These are phyloP conservation scores for Clarias laeviceps DNA, from an alignment of 2,797 vertebrate species.

Conservation along the genomic window DNA sequence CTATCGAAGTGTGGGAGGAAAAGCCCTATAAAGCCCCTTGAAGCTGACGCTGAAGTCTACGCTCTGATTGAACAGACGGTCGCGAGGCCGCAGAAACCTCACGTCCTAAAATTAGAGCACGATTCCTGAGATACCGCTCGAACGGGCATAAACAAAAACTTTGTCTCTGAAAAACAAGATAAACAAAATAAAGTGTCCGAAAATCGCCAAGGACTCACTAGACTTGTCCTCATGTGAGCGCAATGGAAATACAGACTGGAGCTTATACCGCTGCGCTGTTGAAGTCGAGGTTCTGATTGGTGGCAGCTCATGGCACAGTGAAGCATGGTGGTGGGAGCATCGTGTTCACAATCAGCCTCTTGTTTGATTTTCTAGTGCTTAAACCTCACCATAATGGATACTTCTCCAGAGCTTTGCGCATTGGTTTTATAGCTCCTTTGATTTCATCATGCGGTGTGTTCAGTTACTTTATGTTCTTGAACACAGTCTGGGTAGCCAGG, in stretches of 20 bases:
- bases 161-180: conserved; percentile 16
- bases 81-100: neutral
- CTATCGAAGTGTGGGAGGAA: conserved; percentile 55
- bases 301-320: neutral
- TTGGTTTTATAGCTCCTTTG: neutral
- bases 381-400: no score
- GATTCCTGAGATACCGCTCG: conserved; percentile 15
- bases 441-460: neutral
- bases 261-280: neutral
- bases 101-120: conserved; percentile 4
- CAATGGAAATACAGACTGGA: neutral
- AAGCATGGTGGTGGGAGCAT: neutral
- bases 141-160: conserved; percentile 9
- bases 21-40: conserved; percentile 28
- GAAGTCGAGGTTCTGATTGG: neutral
- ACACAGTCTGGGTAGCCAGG: neutral
- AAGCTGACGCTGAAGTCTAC: conserved; percentile 37
- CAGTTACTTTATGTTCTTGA: neutral
- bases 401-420: neutral
- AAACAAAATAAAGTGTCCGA: neutral
- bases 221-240: neutral
- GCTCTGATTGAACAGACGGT: conserved; percentile 23
- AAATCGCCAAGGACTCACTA: neutral
- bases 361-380: neutral
- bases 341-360: neutral